Percentiles rank a stretch among this genome's conserved stretches.
Evolutionary conservation across 1,140 invertebrate species (phyloP).

Genomic region (Drosophila tristis): DNA sequence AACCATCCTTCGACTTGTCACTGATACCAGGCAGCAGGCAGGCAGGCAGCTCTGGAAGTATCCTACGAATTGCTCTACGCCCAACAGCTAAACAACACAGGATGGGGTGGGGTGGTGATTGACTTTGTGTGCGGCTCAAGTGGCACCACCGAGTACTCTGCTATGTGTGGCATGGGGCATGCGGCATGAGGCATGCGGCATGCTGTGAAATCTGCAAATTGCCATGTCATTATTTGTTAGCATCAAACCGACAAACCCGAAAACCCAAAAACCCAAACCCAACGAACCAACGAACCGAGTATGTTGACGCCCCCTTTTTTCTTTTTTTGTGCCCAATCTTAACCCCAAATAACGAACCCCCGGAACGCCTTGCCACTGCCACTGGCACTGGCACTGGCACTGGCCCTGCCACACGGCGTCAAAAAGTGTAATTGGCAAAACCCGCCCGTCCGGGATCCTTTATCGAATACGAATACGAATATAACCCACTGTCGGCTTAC

Average conservation of each 20-base stretch:
- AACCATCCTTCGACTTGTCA: slow-evolving; percentile 60
- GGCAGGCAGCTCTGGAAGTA: slow-evolving; percentile 24
- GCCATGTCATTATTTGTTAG: slow-evolving; percentile 84
- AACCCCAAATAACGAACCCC: slow-evolving; percentile 1
- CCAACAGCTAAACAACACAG: slow-evolving; percentile 57
- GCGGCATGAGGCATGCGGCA: slow-evolving; percentile 23
- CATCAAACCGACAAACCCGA: slow-evolving; percentile 52
- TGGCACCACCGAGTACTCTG: slow-evolving; percentile 27
- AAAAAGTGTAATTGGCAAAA: slow-evolving; percentile 79
- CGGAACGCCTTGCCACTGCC: too few species aligned
- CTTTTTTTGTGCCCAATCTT: not conserved
- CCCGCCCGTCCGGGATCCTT: slow-evolving; percentile 30
- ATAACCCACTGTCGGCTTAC: slow-evolving; percentile 63
- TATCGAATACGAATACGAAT: slow-evolving; percentile 10
- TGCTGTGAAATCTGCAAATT: slow-evolving; percentile 84
- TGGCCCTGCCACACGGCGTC: slow-evolving; percentile 55
- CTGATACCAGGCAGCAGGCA: slow-evolving; percentile 44
- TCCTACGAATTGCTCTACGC: slow-evolving; percentile 21
- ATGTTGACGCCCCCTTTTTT: slow-evolving; percentile 47
- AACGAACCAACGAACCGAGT: slow-evolving; percentile 41
- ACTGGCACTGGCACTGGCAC: slow-evolving; percentile 19
- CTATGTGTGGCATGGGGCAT: slow-evolving; percentile 19
- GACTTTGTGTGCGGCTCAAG: slow-evolving; percentile 67
- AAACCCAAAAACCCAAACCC: slow-evolving; percentile 25
- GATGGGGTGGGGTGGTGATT: slow-evolving; percentile 24